phyloP scores from a whole-genome alignment of 2,888 invertebrate species.

The Hirtodrosophila histrioides region DNA sequence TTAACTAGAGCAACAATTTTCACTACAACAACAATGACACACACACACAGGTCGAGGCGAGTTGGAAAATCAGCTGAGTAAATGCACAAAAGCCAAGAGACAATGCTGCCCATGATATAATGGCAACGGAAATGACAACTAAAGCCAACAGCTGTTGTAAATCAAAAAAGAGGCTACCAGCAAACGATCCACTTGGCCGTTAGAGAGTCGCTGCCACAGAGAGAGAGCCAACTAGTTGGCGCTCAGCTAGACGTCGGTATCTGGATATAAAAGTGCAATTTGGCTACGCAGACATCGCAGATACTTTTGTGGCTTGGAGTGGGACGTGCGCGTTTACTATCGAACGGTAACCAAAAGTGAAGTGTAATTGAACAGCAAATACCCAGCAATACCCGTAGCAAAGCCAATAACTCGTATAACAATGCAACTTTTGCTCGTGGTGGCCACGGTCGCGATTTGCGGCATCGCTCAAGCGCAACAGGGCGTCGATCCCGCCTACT shows the following conservation, averaged over 20 bases:
- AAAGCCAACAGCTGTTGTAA: slow-evolving; percentile 66
- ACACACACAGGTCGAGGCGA: slow-evolving; percentile 45
- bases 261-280: slow-evolving; percentile 79
- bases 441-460: slow-evolving; percentile 76
- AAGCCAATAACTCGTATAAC: slow-evolving; percentile 30
- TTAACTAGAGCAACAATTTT: slow-evolving; percentile 52
- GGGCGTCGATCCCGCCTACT: slow-evolving; percentile 84
- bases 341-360: slow-evolving; percentile 39
- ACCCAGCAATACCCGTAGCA: slow-evolving; percentile 20
- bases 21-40: slow-evolving; percentile 40
- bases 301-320: slow-evolving; percentile 72
- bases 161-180: slow-evolving; percentile 68
- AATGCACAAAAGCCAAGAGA: slow-evolving; percentile 19
- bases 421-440: slow-evolving; percentile 76
- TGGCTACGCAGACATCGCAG: slow-evolving; percentile 69
- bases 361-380: slow-evolving; percentile 41
- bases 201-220: slow-evolving; percentile 35
- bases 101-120: slow-evolving; percentile 71
- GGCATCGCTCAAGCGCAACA: slow-evolving; percentile 80
- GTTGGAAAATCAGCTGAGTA: slow-evolving; percentile 42
- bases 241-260: slow-evolving; percentile 34
- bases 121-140: slow-evolving; percentile 71
- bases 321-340: slow-evolving; percentile 55
- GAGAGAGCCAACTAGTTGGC: slow-evolving; percentile 21
- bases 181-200: slow-evolving; percentile 31